Evolutionary conservation across 2,888 invertebrate species (phyloP).

Genomic region (Neoascia interrupta): DNA sequence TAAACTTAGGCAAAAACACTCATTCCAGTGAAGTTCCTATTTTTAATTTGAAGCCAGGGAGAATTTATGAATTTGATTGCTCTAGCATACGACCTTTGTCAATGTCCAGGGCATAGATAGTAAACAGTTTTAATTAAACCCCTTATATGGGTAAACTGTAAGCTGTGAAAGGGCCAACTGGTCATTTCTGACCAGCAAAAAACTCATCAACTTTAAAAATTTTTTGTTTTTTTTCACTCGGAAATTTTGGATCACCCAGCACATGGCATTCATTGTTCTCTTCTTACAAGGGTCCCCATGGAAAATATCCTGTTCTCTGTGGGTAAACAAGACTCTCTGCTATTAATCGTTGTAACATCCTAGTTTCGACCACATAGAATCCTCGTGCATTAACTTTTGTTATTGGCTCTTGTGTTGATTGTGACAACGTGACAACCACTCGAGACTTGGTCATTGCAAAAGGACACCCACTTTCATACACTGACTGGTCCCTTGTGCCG

Average conservation of each 20-base stretch:
- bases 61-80: too few species aligned
- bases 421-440: conserved; percentile 65
- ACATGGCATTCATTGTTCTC: conserved; percentile 29
- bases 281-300: conserved; percentile 24
- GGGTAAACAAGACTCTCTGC: conserved; percentile 46
- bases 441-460: conserved; percentile 27
- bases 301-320: conserved; percentile 4
- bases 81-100: too few species aligned
- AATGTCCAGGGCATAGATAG: too few species aligned
- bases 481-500: too few species aligned
- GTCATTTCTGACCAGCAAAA: background rate
- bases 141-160: too few species aligned
- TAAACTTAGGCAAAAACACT: too few species aligned
- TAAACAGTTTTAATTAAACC: too few species aligned
- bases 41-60: too few species aligned
- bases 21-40: too few species aligned
- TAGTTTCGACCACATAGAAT: conserved; percentile 41
- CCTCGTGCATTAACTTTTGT: conserved; percentile 60
- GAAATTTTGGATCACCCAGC: conserved; percentile 15
- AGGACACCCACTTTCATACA: background rate
- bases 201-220: conserved; percentile 31
- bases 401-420: conserved; percentile 62
- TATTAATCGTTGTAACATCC: conserved; percentile 65
- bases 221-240: too few species aligned
- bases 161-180: too few species aligned